Percentiles rank a stretch among this genome's conserved stretches.
phyloP scores from a whole-genome alignment of 1,140 invertebrate species.

The Drosophila malerkotliana region DNA sequence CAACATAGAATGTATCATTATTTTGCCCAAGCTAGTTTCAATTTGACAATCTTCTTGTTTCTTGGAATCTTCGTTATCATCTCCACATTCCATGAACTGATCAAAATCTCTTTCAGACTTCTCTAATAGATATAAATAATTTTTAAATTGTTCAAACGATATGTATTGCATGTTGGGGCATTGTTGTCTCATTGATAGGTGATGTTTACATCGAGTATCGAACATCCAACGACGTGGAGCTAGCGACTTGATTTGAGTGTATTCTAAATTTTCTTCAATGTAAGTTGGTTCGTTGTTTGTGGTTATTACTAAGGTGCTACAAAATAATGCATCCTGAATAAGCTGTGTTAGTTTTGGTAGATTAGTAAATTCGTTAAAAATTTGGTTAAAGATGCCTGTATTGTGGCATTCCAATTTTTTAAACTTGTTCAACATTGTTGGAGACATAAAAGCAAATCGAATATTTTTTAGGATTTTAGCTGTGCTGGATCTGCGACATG shows the following conservation, averaged over 20 bases:
- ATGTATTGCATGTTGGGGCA: conserved; percentile 46
- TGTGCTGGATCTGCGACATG: too few relatives aligned
- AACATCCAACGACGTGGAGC: conserved; percentile 29
- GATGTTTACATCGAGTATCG: conserved; percentile 33
- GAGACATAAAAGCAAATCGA: conserved; percentile 34
- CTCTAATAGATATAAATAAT: neutral
- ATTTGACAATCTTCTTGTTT: neutral
- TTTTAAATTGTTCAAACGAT: conserved; percentile 14
- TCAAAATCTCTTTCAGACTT: neutral
- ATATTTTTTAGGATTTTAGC: conserved; percentile 14
- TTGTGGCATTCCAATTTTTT: neutral
- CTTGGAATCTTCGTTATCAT: neutral
- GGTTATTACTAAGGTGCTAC: conserved; percentile 35
- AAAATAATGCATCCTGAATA: conserved; percentile 39
- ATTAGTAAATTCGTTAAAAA: conserved; percentile 13
- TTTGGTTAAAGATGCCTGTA: neutral
- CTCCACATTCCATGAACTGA: neutral
- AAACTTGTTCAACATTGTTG: conserved; percentile 28
- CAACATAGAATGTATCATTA: neutral
- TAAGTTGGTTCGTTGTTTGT: neutral
- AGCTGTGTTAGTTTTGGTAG: neutral
- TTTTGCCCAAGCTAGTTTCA: neutral
- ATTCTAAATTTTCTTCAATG: neutral
- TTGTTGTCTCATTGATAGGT: conserved; percentile 2
- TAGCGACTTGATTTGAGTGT: neutral